phyloP scores from a whole-genome alignment of 2,113 vertebrate genomes.

The Electrona antarctica region DNA sequence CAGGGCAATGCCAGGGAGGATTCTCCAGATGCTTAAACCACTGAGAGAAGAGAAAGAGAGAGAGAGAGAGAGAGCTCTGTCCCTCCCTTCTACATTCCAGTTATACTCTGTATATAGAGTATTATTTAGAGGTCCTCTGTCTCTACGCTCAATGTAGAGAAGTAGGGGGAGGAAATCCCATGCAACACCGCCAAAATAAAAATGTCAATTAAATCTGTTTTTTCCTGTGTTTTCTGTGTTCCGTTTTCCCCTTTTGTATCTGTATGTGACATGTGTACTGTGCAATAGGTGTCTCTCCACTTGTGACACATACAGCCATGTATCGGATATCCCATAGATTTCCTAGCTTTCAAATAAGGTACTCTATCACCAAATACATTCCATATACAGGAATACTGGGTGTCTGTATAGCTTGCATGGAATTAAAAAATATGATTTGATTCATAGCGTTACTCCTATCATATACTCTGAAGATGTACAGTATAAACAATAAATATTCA shows the following conservation, averaged over 20 bases:
- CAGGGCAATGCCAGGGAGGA: not conserved
- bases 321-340: slow-evolving; percentile 6
- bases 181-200: slow-evolving; percentile 13
- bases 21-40: not conserved
- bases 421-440: slow-evolving; percentile 64
- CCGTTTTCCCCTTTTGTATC: not conserved
- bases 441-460: slow-evolving; percentile 34
- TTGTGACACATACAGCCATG: not conserved
- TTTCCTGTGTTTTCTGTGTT: not conserved
- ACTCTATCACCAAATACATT: slow-evolving; percentile 7
- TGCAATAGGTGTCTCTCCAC: not conserved
- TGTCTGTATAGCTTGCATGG: slow-evolving; percentile 39
- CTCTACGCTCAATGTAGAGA: not conserved
- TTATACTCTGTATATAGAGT: not conserved
- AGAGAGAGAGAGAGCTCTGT: not conserved
- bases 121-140: not conserved
- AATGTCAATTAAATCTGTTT: not conserved
- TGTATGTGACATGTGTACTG: not conserved
- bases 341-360: slow-evolving; percentile 20
- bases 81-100: not conserved
- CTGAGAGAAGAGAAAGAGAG: not conserved
- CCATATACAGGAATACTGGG: slow-evolving; percentile 18
- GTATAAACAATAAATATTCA: slow-evolving; percentile 75
- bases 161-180: slow-evolving; percentile 8
- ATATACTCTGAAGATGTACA: slow-evolving; percentile 69